Evolutionary conservation across 1,140 invertebrate genomes (phyloP).

Genomic region (Berghia stephanieae): DNA sequence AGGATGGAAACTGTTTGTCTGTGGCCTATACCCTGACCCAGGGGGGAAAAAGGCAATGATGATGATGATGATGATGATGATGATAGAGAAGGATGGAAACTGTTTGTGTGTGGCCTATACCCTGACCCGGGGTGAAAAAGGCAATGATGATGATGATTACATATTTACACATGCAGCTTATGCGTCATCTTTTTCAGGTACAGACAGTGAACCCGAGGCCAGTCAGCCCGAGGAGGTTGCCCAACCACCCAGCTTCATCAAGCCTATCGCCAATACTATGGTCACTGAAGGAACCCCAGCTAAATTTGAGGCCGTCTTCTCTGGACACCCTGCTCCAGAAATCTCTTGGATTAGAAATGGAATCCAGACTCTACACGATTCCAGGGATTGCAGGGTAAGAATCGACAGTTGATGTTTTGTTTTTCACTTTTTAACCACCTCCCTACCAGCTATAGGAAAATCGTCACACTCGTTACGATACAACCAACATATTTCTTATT

Average conservation of each 20-base stretch:
- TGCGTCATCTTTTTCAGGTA: too few relatives aligned
- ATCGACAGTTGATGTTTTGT: neutral
- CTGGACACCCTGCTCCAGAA: conserved; percentile 94
- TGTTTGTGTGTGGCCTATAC: too few relatives aligned
- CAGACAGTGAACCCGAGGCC: conserved; percentile 88
- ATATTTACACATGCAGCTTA: too few relatives aligned
- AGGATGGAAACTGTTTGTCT: too few relatives aligned
- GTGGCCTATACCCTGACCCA: too few relatives aligned
- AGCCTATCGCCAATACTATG: conserved; percentile 68
- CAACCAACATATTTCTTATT: too few relatives aligned
- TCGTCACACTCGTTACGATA: neutral
- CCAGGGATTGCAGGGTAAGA: conserved; percentile 59
- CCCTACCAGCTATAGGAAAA: neutral
- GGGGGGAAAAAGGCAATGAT: too few relatives aligned
- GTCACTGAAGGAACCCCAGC: conserved; percentile 73
- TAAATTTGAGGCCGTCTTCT: conserved; percentile 93
- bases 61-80: neutral
- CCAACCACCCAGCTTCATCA: conserved; percentile 92
- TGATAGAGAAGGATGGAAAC: too few relatives aligned
- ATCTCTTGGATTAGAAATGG: conserved; percentile 98
- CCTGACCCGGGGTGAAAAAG: too few relatives aligned
- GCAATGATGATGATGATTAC: too few relatives aligned
- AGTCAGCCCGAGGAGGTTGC: conserved; percentile 82
- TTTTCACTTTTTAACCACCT: neutral
- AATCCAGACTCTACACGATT: conserved; percentile 69